phyloP scores from a whole-genome alignment of 2,888 invertebrate species.

The Eledona agricola region DNA sequence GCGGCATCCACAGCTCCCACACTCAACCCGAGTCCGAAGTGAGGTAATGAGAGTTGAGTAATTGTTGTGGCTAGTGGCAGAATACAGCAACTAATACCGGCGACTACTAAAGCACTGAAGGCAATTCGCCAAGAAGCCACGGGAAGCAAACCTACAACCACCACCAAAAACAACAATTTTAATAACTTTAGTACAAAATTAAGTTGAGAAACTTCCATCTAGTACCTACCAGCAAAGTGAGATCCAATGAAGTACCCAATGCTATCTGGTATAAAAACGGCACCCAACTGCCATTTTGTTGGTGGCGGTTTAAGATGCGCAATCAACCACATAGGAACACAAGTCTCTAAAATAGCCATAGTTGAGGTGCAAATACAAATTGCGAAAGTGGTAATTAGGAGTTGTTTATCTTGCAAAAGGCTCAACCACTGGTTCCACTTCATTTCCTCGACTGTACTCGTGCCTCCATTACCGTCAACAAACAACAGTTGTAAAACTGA shows the following conservation, averaged over 20 bases:
- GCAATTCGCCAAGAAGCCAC: constrained; percentile 57
- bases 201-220: no score
- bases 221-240: constrained; percentile 73
- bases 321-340: constrained; percentile 83
- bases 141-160: constrained; percentile 56
- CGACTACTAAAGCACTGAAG: constrained; percentile 55
- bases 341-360: constrained; percentile 85
- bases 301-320: constrained; percentile 72
- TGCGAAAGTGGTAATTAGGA: constrained; percentile 71
- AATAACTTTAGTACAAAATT: no score
- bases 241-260: constrained; percentile 84
- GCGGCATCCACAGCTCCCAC: constrained; percentile 85
- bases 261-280: constrained; percentile 87
- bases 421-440: constrained; percentile 62
- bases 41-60: constrained; percentile 74
- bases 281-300: constrained; percentile 78
- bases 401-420: constrained; percentile 71
- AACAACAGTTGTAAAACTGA: constrained; percentile 51
- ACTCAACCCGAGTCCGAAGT: constrained; percentile 78
- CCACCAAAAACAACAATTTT: no score
- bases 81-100: constrained; percentile 57
- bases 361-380: constrained; percentile 82
- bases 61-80: constrained; percentile 56
- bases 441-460: constrained; percentile 47
- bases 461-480: constrained; percentile 40